These are phyloP conservation scores for Ametastegia equiseti DNA, from an alignment of 2,888 invertebrate species.

Conservation along the genomic window DNA sequence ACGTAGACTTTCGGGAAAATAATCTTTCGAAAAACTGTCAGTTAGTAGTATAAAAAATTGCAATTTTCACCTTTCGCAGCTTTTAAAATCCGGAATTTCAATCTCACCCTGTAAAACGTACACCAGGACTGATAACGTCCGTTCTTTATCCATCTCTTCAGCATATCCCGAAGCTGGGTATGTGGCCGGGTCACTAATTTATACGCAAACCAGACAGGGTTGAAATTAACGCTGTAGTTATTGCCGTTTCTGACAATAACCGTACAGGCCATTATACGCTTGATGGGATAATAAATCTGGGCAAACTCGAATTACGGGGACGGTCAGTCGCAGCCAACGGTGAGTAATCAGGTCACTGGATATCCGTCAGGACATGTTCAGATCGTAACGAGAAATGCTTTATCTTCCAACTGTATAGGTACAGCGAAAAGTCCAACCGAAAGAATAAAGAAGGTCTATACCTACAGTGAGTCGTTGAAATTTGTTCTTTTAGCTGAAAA, in stretches of 20 bases:
- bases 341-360: neutral
- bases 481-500: too few relatives aligned
- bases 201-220: conserved; percentile 27
- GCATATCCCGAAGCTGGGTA: neutral
- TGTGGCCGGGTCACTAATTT: conserved; percentile 6
- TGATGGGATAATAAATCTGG: conserved; percentile 30
- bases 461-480: too few relatives aligned
- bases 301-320: conserved; percentile 24
- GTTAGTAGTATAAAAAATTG: too few relatives aligned
- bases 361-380: neutral
- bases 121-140: neutral
- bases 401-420: too few relatives aligned
- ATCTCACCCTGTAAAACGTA: too few relatives aligned
- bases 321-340: neutral
- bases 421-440: too few relatives aligned
- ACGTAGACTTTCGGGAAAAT: too few relatives aligned
- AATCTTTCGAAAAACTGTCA: too few relatives aligned
- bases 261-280: conserved; percentile 26
- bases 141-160: neutral
- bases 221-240: conserved; percentile 26
- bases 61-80: too few relatives aligned
- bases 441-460: too few relatives aligned
- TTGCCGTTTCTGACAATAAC: conserved; percentile 28
- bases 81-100: too few relatives aligned
- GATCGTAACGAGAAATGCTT: neutral